Evolutionary conservation across 2,888 invertebrate species (phyloP), one percentile per base, ranked within the genome.

Genomic region (Amitus sp.): DNA sequence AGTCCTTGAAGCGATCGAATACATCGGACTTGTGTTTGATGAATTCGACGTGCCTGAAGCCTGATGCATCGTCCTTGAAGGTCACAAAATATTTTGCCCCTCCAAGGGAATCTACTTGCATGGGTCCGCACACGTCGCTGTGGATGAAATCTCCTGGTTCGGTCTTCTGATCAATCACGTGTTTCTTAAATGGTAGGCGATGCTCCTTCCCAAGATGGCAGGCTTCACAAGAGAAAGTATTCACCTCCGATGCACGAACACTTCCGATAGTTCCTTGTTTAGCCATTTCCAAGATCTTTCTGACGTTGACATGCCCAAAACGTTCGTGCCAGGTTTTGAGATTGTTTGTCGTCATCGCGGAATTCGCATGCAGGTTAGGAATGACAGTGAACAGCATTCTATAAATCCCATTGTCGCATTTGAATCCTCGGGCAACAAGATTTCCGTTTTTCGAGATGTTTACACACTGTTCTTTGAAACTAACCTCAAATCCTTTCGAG

Each of bases 141-240:
- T 64, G 61, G n/a, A 64, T 30, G 1, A 56, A 37, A 20, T 55
- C 57, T 13, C 62, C 54, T 19, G 27, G 55, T 33, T 23, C n/a
- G n/a, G n/a, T n/a, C n/a, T n/a, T n/a, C n/a, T n/a, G n/a, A n/a
- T n/a, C n/a, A n/a, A n/a, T n/a, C n/a, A n/a, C n/a, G n/a, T 42
- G 13, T 17, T 10, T 5, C 17, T 64, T 70, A 43, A 72, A 70
- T 1, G 65, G 49, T n/a, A 63, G 42, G 20, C 58, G 30, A 19
- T 70, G 71, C 9, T 63, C 33, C 46, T 73, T 73, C 9, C 72
- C 73, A 5, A 66, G 42, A 10, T 55, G 53, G 46, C 72, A 73
- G 7, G 65, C 23, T 49, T 69, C 70, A 45, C 71, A 71, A 46
- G 65, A 62, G 27, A 71, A 61, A 47, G 61, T 48, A 13, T 62